Evolutionary conservation across 2,797 vertebrate species (phyloP), one percentile per base, ranked within the genome.

Genomic region (Streptopelia turtur): DNA sequence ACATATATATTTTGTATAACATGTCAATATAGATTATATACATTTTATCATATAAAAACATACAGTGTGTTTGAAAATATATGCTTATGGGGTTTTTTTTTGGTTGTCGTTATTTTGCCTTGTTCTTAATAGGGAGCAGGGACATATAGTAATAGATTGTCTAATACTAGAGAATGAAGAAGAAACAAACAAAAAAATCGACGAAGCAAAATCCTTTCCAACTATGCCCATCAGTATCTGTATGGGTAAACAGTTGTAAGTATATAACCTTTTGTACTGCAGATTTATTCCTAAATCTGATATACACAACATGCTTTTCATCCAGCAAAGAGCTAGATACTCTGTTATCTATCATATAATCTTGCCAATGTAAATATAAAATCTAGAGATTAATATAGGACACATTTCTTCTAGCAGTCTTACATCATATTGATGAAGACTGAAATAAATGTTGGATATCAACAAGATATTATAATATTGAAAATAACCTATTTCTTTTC

Each of bases 391-490:
- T 81, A 95, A 88, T 81, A 52, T 11, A 68, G 37, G 66, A 95
- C 81, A 84, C 66, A 92, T 96, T 95, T 95, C 75, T 93, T 69
- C 53, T 56, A 94, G 82, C 64, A 95, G 74, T 52, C 92, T 93
- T 94, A 92, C 64, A 57, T 90, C 83, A 81, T n/a, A 94, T 69
- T 93, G 70, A 83, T 93, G 86, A 97, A 96, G 94, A 56, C 83
- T 77, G 70, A 95, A 95, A 83, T 33, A 94, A 85, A 92, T 89
- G 90, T 85, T 93, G 10, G 6, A 8, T 28, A 68, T 25, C 14
- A 64, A 35, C 14, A 27, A 60, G 23, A 77, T 6, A 56, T 52
- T 24, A 37, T 17, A 65, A 52, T 43, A 14, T 7, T 13, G 24
- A 66, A 84, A 81, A 61, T 21, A 35, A 33, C 2, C 14, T 28